phyloP scores from a whole-genome alignment of 2,888 invertebrate species.

The Tenthredo distinguenda region DNA sequence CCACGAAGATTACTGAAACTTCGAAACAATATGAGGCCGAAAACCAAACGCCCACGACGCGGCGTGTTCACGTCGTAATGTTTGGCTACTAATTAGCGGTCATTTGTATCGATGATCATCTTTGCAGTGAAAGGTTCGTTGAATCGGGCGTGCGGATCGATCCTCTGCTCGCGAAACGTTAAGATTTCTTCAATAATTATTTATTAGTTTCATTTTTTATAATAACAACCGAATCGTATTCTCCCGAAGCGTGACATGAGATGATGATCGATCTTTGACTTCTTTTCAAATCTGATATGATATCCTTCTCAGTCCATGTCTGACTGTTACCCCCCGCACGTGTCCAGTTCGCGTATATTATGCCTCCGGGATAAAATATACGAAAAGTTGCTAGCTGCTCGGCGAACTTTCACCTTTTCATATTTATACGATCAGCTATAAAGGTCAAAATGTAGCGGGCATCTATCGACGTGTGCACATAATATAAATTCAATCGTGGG shows the following conservation, averaged over 20 bases:
- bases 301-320: neutral
- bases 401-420: slow-evolving; percentile 30
- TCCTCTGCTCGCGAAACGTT: neutral
- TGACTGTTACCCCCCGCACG: neutral
- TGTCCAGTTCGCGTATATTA: neutral
- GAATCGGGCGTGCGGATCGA: neutral
- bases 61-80: neutral
- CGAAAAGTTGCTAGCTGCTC: neutral
- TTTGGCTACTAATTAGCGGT: neutral
- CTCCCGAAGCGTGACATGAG: neutral
- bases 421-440: neutral
- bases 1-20: neutral
- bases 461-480: neutral
- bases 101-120: neutral
- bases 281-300: neutral
- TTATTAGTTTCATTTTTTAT: neutral
- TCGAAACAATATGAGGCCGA: neutral
- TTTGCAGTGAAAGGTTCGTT: neutral
- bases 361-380: neutral
- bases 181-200: neutral
- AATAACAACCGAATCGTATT: neutral
- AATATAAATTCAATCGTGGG: neutral
- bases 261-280: neutral
- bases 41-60: neutral
- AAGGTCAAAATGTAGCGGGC: neutral